Base-by-base conservation (phyloP, 2,888 invertebrate species). In the Cabera pusaria region DNA sequence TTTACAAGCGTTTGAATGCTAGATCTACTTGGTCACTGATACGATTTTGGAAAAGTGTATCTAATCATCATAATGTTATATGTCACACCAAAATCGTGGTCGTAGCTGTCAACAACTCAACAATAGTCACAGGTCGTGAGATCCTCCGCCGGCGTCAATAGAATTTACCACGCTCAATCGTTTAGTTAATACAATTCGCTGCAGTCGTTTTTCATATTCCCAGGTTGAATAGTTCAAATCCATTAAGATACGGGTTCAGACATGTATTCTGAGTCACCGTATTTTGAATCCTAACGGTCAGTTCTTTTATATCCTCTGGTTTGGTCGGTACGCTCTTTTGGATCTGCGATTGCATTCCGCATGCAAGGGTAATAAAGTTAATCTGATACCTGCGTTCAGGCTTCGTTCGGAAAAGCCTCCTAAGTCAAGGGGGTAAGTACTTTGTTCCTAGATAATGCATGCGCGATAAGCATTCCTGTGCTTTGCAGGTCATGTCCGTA, bases 91-190 rank as follows among this genome's bases (percentile, higher is more conserved):
- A n/a, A n/a, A n/a, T n/a, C n/a, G n/a, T n/a, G n/a, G n/a, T n/a
- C n/a, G n/a, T n/a, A n/a, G n/a, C n/a, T n/a, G 6, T 26, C 9
- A 6, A 6, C 6, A 19, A 25, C 14, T 25, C 1, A 27, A 2
- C 2, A 18, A 6, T 8, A 14, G 10, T n/a, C 10, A 18, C 19
- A 61, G 51, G 56, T 47, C 56, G 44, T 53, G 52, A 34, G 56
- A 56, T 48, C 36, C 32, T 59, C 43, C 32, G 28, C 19, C 14
- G 34, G 36, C 29, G 39, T 46, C 64, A 62, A 56, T 48, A 39
- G 33, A 43, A 68, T 67, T 67, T 52, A 41, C 48, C 56, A 60
- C 56, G 63, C 56, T 59, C 41, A 28, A 32, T 59, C 16, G 42
- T 52, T 44, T 25, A 19, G 29, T 14, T 29, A 28, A 45, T 46